These are phyloP conservation scores for Anthrax anthrax DNA, from an alignment of 2,888 invertebrate species.

Conservation along the genomic window DNA sequence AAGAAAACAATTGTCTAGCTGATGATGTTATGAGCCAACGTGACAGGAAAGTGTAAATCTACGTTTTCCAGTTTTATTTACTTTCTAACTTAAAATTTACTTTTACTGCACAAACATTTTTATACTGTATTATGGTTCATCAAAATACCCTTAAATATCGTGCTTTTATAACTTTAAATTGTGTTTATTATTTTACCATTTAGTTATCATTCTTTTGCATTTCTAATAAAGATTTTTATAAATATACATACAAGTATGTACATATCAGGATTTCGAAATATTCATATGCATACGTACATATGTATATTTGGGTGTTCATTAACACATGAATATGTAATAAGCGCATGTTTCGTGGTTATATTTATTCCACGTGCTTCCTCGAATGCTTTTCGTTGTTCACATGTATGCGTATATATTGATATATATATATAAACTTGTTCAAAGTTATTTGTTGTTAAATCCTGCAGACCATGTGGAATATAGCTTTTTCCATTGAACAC, in stretches of 20 bases:
- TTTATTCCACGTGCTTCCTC: constrained; percentile 8
- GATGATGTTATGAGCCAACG: background rate
- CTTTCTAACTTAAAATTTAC: too few species aligned
- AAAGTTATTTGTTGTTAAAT: too few species aligned
- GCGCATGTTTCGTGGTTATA: constrained; percentile 9
- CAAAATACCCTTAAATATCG: background rate
- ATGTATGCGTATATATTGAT: background rate
- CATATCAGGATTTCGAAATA: background rate
- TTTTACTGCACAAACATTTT: too few species aligned
- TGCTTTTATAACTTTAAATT: too few species aligned
- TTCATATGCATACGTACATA: background rate
- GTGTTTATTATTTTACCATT: too few species aligned
- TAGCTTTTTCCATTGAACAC: constrained; percentile 3
- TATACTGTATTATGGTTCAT: too few species aligned
- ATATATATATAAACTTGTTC: too few species aligned
- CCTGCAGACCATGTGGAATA: background rate
- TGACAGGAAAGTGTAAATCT: background rate
- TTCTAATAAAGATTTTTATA: too few species aligned
- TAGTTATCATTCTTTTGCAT: too few species aligned
- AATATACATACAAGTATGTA: background rate
- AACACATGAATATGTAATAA: background rate
- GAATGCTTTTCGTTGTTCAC: too few species aligned
- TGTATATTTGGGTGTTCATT: background rate
- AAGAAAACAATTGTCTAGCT: too few species aligned
- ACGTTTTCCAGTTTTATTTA: background rate